Conservation (phyloP, 1,140 invertebrate species). For the Papilio glaucus region DNA sequence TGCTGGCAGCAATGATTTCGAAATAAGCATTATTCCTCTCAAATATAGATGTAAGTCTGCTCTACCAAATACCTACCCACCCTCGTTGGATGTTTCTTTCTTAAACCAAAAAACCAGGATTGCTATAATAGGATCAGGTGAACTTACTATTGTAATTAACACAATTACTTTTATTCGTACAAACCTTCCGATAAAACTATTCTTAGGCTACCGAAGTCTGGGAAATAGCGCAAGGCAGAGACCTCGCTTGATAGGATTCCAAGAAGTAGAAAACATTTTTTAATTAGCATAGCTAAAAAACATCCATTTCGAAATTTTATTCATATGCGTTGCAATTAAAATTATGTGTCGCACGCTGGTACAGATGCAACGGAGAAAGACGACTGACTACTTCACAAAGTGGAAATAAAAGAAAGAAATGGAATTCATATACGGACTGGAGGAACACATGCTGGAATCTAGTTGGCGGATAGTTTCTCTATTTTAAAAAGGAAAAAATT, state of each 20-base stretch:
- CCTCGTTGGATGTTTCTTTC: no score
- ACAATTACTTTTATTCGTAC: no score
- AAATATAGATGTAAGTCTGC: no score
- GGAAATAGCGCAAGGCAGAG: not conserved
- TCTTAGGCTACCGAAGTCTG: no score
- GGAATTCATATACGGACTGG: not conserved
- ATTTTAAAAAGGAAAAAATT: no score
- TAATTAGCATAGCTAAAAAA: conserved; percentile 2
- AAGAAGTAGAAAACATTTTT: not conserved
- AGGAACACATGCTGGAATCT: not conserved
- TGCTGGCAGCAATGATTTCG: no score
- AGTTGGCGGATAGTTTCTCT: not conserved
- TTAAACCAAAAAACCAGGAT: no score
- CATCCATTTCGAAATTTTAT: not conserved
- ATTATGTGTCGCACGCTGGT: conserved; percentile 6
- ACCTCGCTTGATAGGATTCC: not conserved
- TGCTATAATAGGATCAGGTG: no score
- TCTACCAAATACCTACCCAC: no score
- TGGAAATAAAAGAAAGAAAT: not conserved
- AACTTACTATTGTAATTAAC: no score
- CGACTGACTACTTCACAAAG: not conserved
- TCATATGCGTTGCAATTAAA: not conserved
- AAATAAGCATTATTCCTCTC: no score
- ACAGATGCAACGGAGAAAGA: not conserved
- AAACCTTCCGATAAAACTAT: no score